A percentile compares a stretch with the other conserved stretches of the same genome.
Conservation (phyloP, 2,797 vertebrate species). For the Labeo calbasu region DNA sequence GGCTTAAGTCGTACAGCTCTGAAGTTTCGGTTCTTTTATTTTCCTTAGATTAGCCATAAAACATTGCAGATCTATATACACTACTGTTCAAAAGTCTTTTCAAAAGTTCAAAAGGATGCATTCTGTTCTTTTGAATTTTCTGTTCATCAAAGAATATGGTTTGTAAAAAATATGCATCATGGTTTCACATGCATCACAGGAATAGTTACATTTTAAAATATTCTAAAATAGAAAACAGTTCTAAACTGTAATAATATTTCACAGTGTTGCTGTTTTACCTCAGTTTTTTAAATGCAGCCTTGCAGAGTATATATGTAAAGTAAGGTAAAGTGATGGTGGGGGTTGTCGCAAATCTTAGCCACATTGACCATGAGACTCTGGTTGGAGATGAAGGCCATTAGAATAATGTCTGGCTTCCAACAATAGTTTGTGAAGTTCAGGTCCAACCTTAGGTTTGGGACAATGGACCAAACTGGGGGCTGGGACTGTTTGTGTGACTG, state of each 20-base stretch:
- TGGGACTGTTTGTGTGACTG: conserved; percentile 56
- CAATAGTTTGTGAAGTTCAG: conserved; percentile 74
- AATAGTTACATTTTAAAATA: neutral
- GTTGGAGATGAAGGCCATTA: conserved; percentile 39
- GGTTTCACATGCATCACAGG: neutral
- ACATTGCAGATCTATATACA: neutral
- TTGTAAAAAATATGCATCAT: too few relatives aligned
- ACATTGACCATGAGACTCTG: conserved; percentile 35
- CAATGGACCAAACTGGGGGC: conserved; percentile 62
- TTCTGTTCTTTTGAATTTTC: neutral
- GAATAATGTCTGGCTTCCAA: conserved; percentile 50
- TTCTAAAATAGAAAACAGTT: neutral
- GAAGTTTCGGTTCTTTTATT: neutral
- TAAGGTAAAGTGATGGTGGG: neutral
- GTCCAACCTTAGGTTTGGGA: conserved; percentile 62
- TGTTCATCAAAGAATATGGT: neutral
- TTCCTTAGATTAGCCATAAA: neutral
- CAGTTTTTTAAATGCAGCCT: neutral
- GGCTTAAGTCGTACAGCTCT: conserved; percentile 3
- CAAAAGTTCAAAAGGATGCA: neutral
- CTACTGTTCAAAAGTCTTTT: neutral
- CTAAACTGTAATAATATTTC: neutral
- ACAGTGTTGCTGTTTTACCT: neutral
- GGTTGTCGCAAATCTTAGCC: neutral
- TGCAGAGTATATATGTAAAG: neutral